Conservation (phyloP, 1,140 invertebrate species). For the Brachionus rubens region DNA sequence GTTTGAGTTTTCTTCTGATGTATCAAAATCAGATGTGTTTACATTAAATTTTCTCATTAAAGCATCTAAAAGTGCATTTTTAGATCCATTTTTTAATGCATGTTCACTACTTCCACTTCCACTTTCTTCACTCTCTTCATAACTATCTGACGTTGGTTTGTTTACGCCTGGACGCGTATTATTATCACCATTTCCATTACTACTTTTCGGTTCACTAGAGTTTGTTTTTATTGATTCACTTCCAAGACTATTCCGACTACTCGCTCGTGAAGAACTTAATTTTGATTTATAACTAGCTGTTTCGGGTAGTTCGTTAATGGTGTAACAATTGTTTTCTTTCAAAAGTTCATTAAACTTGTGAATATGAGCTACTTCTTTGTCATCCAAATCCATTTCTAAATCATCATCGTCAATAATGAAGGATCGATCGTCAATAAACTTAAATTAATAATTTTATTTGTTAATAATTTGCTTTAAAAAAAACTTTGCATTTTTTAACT, state of each 20-base stretch:
- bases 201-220: slow-evolving; percentile 2
- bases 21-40: slow-evolving; percentile 1
- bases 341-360: slow-evolving; percentile 3
- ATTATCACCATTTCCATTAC: background rate
- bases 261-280: slow-evolving; percentile 29
- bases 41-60: slow-evolving; percentile 33
- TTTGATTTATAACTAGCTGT: background rate
- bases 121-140: slow-evolving; percentile 9
- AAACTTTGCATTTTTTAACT: no score
- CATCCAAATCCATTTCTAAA: background rate
- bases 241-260: slow-evolving; percentile 20
- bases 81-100: slow-evolving; percentile 18
- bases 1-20: background rate
- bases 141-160: slow-evolving; percentile 26
- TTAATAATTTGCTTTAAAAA: no score
- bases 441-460: no score
- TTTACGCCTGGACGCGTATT: background rate
- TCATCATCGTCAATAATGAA: slow-evolving; percentile 40
- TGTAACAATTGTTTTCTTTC: slow-evolving; percentile 34
- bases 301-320: slow-evolving; percentile 37
- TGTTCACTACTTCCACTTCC: slow-evolving; percentile 3
- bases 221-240: slow-evolving; percentile 38
- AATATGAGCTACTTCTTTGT: slow-evolving; percentile 29
- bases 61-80: slow-evolving; percentile 17
- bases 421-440: slow-evolving; percentile 36